phyloP scores from a whole-genome alignment of 2,797 vertebrate genomes.

The Tamandua tetradactyla region DNA sequence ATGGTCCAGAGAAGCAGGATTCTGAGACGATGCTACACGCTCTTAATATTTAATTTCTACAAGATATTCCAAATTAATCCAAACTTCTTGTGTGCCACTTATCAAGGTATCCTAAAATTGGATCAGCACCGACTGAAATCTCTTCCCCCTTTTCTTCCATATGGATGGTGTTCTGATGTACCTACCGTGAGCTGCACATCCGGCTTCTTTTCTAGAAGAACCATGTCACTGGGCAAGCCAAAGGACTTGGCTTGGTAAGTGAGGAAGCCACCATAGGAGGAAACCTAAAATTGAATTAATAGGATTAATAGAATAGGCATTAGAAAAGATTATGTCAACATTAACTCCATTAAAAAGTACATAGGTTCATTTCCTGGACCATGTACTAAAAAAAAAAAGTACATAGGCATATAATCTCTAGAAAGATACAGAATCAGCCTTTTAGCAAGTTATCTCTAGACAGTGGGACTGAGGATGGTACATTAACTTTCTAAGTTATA shows the following conservation, averaged over 20 bases:
- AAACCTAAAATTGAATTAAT: slow-evolving; percentile 87
- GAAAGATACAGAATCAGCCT: neutral
- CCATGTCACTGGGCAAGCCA: slow-evolving; percentile 95
- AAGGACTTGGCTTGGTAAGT: slow-evolving; percentile 96
- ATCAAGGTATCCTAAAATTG: neutral
- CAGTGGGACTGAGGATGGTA: neutral
- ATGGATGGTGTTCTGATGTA: slow-evolving; percentile 2
- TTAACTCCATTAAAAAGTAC: neutral
- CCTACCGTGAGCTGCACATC: slow-evolving; percentile 91
- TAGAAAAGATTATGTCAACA: neutral
- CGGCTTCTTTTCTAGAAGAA: slow-evolving; percentile 88
- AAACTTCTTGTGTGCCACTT: neutral
- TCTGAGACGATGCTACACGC: neutral
- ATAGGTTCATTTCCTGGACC: no score
- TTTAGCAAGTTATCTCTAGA: no score
- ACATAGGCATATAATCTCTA: no score
- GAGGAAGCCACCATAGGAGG: slow-evolving; percentile 94
- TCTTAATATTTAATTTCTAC: neutral
- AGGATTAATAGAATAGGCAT: neutral
- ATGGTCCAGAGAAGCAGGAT: neutral
- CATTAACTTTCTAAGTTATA: neutral
- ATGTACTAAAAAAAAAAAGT: no score
- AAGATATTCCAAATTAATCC: neutral
- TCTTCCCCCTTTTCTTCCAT: neutral
- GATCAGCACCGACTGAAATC: neutral